Percentiles rank a stretch among this genome's conserved stretches.
phyloP scores from a whole-genome alignment of 2,797 vertebrate genomes.

The Sphenodon punctatus region DNA sequence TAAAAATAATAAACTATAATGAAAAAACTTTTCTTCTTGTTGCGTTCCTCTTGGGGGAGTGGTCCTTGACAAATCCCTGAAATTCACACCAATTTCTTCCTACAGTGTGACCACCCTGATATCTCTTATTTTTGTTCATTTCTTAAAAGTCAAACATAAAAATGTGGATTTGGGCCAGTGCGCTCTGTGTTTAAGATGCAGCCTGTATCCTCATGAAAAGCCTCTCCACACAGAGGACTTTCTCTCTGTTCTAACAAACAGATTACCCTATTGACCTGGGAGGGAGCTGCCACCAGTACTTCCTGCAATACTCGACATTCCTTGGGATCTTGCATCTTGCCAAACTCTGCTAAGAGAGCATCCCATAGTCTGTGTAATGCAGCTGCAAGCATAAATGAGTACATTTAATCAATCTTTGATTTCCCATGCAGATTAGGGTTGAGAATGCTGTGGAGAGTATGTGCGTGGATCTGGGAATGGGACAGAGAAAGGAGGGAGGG shows the following conservation, averaged over 20 bases:
- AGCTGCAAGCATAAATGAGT: not conserved
- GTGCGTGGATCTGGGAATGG: too few relatives aligned
- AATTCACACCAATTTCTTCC: slow-evolving; percentile 4
- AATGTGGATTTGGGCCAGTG: not conserved
- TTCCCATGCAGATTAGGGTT: not conserved
- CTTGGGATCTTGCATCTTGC: not conserved
- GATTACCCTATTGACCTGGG: not conserved
- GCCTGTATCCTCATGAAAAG: not conserved
- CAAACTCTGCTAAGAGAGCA: not conserved
- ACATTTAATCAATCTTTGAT: not conserved
- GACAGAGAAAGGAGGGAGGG: not conserved
- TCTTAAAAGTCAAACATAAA: slow-evolving; percentile 7
- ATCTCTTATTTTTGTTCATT: slow-evolving; percentile 15
- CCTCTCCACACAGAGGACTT: not conserved
- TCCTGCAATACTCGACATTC: not conserved
- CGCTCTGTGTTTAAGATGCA: not conserved
- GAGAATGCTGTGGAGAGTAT: not conserved
- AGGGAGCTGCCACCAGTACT: not conserved
- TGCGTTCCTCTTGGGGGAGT: slow-evolving; percentile 12
- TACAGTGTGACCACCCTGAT: not conserved
- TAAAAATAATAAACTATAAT: slow-evolving; percentile 33
- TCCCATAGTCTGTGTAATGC: not conserved
- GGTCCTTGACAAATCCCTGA: not conserved
- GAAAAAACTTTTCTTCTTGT: slow-evolving; percentile 26
- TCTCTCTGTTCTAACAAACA: not conserved